Conservation (phyloP, 2,113 vertebrate genomes). For the Telmatochromis sp. region DNA sequence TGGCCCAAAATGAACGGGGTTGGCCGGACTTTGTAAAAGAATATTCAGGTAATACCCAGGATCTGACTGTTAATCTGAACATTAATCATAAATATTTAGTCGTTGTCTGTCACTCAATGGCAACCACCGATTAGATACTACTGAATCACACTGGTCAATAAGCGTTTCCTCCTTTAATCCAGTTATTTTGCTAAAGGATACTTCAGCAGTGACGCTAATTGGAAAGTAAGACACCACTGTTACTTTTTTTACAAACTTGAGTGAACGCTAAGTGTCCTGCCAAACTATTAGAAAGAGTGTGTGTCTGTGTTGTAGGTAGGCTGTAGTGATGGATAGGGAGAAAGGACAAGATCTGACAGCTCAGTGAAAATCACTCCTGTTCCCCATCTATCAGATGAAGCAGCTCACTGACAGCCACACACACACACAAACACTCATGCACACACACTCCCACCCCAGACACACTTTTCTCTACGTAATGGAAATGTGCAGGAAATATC, state of each 20-base stretch:
- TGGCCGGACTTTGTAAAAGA: background rate
- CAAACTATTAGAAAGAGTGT: background rate
- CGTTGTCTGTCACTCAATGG: background rate
- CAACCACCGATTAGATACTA: background rate
- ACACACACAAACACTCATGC: background rate
- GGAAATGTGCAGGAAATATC: background rate
- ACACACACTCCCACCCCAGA: background rate
- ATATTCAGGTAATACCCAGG: background rate
- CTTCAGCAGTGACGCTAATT: background rate
- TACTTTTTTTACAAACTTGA: background rate
- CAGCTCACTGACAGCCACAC: background rate
- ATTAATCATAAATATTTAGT: background rate
- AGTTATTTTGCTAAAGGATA: background rate
- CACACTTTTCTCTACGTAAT: background rate
- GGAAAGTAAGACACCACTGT: background rate
- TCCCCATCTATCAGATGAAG: constrained; percentile 53
- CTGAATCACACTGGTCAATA: background rate
- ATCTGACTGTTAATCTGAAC: background rate
- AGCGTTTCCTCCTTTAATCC: background rate
- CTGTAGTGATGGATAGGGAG: constrained; percentile 37
- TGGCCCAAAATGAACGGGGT: background rate
- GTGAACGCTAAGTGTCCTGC: background rate
- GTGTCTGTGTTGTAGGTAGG: constrained; percentile 4
- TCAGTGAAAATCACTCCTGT: constrained; percentile 29
- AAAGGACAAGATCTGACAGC: constrained; percentile 29